These are phyloP conservation scores for Panzeria rudis DNA, from an alignment of 2,888 invertebrate genomes.

Conservation along the genomic window DNA sequence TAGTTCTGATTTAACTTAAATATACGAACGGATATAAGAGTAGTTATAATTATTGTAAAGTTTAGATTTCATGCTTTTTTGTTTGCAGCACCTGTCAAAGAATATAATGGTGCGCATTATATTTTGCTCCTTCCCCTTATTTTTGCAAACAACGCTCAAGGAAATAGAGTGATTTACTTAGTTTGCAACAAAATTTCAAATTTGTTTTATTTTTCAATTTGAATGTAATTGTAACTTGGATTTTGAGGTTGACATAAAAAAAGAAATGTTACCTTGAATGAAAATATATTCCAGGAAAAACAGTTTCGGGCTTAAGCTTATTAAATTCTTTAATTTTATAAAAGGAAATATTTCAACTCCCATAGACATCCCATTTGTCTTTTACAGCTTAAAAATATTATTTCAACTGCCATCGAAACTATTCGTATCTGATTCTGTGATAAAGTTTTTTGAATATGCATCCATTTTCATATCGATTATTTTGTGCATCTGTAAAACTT, in stretches of 20 bases:
- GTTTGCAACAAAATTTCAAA: neutral
- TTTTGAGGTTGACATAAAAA: neutral
- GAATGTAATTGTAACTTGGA: neutral
- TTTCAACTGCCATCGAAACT: constrained; percentile 6
- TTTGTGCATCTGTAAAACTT: constrained; percentile 30
- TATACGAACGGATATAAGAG: constrained; percentile 40
- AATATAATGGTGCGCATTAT: constrained; percentile 1
- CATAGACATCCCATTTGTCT: neutral
- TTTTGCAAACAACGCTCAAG: neutral
- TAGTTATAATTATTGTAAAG: constrained; percentile 53
- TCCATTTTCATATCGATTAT: constrained; percentile 6
- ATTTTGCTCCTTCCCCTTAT: neutral
- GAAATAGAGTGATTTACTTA: neutral
- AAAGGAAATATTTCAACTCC: neutral
- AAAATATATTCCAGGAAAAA: no score
- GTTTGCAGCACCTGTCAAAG: constrained; percentile 30
- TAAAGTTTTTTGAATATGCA: neutral
- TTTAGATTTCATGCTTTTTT: constrained; percentile 34
- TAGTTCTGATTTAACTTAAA: constrained; percentile 34
- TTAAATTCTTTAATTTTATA: neutral
- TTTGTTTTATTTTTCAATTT: neutral
- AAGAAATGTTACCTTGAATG: no score
- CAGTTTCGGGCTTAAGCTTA: no score
- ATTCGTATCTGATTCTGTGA: neutral
- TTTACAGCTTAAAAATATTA: constrained; percentile 13